Conservation (phyloP, 2,888 invertebrate genomes). For the Agrochola lychnidis region DNA sequence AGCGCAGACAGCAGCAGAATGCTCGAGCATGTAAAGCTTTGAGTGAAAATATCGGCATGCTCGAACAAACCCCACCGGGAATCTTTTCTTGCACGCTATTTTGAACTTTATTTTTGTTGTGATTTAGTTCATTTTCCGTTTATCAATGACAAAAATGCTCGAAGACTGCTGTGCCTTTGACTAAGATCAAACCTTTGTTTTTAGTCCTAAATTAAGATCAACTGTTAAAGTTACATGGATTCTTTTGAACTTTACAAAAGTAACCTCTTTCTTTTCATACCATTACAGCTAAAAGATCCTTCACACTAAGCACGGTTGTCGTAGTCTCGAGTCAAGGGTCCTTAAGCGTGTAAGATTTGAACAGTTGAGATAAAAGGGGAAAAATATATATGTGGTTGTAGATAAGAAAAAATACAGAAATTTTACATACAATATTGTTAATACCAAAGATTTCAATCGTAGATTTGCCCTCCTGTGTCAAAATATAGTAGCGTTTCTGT, state of each 20-base stretch:
- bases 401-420: not conserved
- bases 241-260: not conserved
- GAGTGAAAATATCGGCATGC: not conserved
- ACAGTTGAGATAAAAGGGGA: slow-evolving; percentile 1
- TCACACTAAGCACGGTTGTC: slow-evolving; percentile 20
- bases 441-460: too few species aligned
- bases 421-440: not conserved
- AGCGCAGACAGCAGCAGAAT: not conserved
- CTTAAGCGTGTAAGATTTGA: slow-evolving; percentile 7
- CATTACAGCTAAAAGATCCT: slow-evolving; percentile 7
- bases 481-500: too few species aligned
- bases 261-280: slow-evolving; percentile 3
- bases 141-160: not conserved
- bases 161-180: not conserved
- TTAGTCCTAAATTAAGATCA: not conserved
- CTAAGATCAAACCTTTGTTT: not conserved
- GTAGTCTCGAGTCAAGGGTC: slow-evolving; percentile 21
- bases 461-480: too few species aligned
- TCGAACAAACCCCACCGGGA: not conserved
- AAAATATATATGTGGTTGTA: not conserved
- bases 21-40: not conserved
- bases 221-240: not conserved
- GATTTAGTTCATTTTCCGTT: not conserved
- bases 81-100: not conserved
- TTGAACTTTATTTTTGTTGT: not conserved